Base-by-base conservation (phyloP, 2,113 vertebrate genomes). In the Ailurus styani region DNA sequence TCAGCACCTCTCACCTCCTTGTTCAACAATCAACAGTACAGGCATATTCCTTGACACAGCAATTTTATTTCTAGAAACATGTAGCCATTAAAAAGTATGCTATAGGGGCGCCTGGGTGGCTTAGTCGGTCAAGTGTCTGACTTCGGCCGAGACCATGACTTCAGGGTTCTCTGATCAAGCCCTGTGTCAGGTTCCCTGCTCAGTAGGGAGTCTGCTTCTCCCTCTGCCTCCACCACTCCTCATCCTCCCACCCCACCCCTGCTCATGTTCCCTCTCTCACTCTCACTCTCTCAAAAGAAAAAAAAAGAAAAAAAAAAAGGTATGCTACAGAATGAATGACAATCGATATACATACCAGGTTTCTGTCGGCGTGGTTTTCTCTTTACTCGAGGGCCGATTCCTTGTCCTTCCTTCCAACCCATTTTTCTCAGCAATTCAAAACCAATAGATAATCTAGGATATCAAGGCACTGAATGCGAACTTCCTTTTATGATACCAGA, bases 341-440 rank as follows among this genome's bases (percentile, higher is more conserved):
- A 31, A 25, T 57, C 40, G 12, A 52, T 6, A 60, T 54, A 96
- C 98, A 29, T 68, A 99, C 99, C 99, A 10, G 96, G 90, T 57
- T 98, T 98, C 97, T 99, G 99, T n/a, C 98, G 98, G 40, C 96
- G 86, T 21, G 99, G 98, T 86, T 99, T 99, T 97, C 99, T 99
- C 98, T 99, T 99, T 40, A 99, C 96, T 11, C 99, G 99, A 1
- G 99, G 99, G 31, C 99, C 99, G 21, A 99, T 98, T 11, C 99
- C 99, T 98, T 99, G 99, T 17, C 99, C 99, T 95, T 99, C 99
- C 96, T 99, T 99, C 99, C 99, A 99, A 52, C 99, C 99, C 99
- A 99, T 99, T 98, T 98, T 99, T 97, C 98, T 98, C 97, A 99
- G 98, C 77, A 99, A 97, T 98, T 99, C 99, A 97, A 99, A 99